Evolutionary conservation across 2,888 invertebrate genomes (phyloP), one percentile per base, ranked within the genome.

Genomic region (Blastobasis adustella): DNA sequence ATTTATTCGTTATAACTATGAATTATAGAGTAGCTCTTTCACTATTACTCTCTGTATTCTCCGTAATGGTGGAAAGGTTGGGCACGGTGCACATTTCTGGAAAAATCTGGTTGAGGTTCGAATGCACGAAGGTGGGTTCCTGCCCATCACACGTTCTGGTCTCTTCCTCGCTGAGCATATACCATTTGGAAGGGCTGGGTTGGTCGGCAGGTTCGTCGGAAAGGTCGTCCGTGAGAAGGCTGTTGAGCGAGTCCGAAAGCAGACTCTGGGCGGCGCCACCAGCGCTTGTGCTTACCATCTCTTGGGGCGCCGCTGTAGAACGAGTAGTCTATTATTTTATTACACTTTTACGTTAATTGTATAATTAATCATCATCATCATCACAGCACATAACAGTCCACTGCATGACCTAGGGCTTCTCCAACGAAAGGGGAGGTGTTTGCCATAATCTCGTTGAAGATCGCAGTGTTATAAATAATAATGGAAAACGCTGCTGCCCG

Each of bases 51-150:
- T 82, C 84, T 55, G 86, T 86, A 49, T 62, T 62, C 69, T 88
- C 88, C 1, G 87, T 76, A 5, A 88, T 83, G 1, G 85, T 82
- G 0, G 87, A 87, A 1, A 88, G 62, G 57, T 88, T 62, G 0
- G 88, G 88, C 3, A 88, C 66, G 1, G 86, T 75, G 52, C 79
- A 85, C 0, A 77, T 59, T 5, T 82, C 55, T 1, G 85, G 83
- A 47, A 87, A 88, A 41, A 88, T 56, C 44, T 82, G 71, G 45
- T 76, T 70, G 4, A 88, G 69, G 58, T 76, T 79, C 0, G 84
- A 58, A 0, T 73, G 73, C 54, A 55, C 67, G 46, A 65, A 56
- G n/a, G 54, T 42, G 6, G 46, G 38, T 4, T 36, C 8, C 40
- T 54, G 43, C n/a, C 54, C 37, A 10, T 53, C 46, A 7, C 6